Percentiles rank a stretch among this genome's conserved stretches.
phyloP scores from a whole-genome alignment of 2,113 vertebrate species.

The Acanthochromis polyacanthus region DNA sequence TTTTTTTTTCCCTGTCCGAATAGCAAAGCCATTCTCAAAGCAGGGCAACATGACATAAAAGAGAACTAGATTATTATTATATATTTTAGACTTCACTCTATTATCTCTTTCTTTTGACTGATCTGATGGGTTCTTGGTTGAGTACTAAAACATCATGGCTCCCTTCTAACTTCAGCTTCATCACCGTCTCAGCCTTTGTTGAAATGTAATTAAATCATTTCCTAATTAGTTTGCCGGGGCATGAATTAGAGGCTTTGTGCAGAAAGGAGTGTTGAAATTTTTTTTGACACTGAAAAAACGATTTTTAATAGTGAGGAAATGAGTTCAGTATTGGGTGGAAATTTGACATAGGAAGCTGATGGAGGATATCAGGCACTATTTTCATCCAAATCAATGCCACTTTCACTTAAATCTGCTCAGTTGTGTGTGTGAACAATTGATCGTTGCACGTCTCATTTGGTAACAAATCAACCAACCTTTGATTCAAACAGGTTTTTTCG shows the following conservation, averaged over 20 bases:
- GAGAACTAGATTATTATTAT: background rate
- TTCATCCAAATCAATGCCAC: slow-evolving; percentile 33
- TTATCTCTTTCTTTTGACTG: slow-evolving; percentile 1
- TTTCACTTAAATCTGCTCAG: slow-evolving; percentile 7
- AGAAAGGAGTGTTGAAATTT: slow-evolving; percentile 1
- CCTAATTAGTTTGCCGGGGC: slow-evolving; percentile 13
- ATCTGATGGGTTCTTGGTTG: background rate
- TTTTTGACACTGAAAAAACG: slow-evolving; percentile 7
- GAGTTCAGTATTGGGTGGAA: slow-evolving; percentile 30
- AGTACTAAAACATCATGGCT: background rate
- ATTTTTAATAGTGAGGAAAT: slow-evolving; percentile 47
- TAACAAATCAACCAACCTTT: slow-evolving; percentile 14
- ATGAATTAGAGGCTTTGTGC: slow-evolving; percentile 5
- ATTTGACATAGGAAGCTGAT: slow-evolving; percentile 35
- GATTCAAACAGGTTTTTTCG: background rate
- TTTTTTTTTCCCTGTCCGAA: background rate
- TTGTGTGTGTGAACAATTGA: slow-evolving; percentile 20
- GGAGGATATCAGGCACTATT: slow-evolving; percentile 11
- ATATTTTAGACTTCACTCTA: background rate
- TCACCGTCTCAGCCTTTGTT: background rate
- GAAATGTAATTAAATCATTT: slow-evolving; percentile 41
- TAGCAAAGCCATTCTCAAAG: background rate
- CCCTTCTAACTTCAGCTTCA: background rate
- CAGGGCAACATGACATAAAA: background rate
- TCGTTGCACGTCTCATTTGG: slow-evolving; percentile 37